Base-by-base conservation (phyloP, 2,113 vertebrate species). In the Castor canadensis region DNA sequence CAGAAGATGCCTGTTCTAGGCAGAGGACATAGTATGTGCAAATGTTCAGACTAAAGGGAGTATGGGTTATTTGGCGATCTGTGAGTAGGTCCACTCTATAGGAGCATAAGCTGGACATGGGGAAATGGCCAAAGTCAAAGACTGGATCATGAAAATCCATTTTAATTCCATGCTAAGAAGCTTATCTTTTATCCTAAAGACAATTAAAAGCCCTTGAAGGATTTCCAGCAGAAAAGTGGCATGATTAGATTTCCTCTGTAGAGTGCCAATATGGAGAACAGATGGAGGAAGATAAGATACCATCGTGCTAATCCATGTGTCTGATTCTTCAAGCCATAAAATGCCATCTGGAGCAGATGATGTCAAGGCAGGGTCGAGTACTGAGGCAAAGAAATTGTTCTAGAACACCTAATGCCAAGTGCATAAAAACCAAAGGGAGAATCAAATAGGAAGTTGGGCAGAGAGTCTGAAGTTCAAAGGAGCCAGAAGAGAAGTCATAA, bases 121-220 rank as follows among this genome's bases (percentile, higher is more conserved):
- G 5, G n/a, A 88, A 87, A 81, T 88, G 28, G 30, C 5, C 89
- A 82, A 89, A 88, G 67, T n/a, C 16, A 22, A 73, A 60, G 32
- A 73, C n/a, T 94, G 30, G 28, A 94, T 95, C 43, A 75, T 81
- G 30, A 13, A 90, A 95, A 93, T 79, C n/a, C 35, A 52, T n/a
- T 89, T 96, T 80, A 94, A 95, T 91, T 93, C 38, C 49, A 92
- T 72, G 16, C 45, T 84, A 76, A 86, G 76, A 76, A 80, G 84
- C 45, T 88, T 92, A 40, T 54, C 60, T 94, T 91, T 92, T 73
- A 76, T 88, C 49, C 62, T 56, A 77, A 81, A 82, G 77, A 64
- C 38, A 88, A 40, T 5, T n/a, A 67, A 89, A 92, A 75, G 8
- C 8, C n/a, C 47, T 89, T 84, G 76, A 84, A 89, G 54, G 2